Percentiles rank a stretch among this genome's conserved stretches.
These are phyloP conservation scores for Petroica traversi DNA, from an alignment of 2,113 vertebrate genomes.

Conservation along the genomic window DNA sequence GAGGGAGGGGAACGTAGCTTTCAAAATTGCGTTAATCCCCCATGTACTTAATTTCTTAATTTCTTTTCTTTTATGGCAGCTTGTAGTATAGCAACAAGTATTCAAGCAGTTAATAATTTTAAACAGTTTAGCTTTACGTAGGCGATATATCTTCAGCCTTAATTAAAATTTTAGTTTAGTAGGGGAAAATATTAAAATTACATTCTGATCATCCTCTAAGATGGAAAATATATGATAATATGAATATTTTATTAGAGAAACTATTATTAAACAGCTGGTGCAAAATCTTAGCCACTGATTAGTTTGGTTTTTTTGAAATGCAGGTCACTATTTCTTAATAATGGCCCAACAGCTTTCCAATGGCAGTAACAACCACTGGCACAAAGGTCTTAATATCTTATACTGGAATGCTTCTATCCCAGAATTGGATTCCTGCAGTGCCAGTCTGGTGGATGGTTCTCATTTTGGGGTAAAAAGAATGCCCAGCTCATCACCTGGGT, in stretches of 20 bases:
- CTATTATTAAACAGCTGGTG: constrained; percentile 66
- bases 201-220: constrained; percentile 64
- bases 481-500: background rate
- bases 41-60: constrained; percentile 91
- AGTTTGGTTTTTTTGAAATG: constrained; percentile 5
- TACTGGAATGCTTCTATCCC: too few relatives aligned
- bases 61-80: constrained; percentile 82
- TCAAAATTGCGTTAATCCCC: constrained; percentile 91
- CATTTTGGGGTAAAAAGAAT: background rate
- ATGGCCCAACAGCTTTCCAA: background rate
- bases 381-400: background rate
- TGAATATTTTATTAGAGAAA: constrained; percentile 79
- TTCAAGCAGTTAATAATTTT: constrained; percentile 82
- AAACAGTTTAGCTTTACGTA: constrained; percentile 78
- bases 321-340: constrained; percentile 53
- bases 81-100: constrained; percentile 86
- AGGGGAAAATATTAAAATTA: constrained; percentile 74
- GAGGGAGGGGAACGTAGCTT: constrained; percentile 79
- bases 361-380: background rate
- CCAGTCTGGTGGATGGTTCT: background rate
- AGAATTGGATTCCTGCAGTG: background rate
- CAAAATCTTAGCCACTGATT: background rate
- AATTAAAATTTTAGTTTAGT: constrained; percentile 80
- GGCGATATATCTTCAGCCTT: constrained; percentile 75
- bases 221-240: constrained; percentile 71